Base-by-base conservation (phyloP, 1,140 invertebrate genomes). In the Delia radicum region DNA sequence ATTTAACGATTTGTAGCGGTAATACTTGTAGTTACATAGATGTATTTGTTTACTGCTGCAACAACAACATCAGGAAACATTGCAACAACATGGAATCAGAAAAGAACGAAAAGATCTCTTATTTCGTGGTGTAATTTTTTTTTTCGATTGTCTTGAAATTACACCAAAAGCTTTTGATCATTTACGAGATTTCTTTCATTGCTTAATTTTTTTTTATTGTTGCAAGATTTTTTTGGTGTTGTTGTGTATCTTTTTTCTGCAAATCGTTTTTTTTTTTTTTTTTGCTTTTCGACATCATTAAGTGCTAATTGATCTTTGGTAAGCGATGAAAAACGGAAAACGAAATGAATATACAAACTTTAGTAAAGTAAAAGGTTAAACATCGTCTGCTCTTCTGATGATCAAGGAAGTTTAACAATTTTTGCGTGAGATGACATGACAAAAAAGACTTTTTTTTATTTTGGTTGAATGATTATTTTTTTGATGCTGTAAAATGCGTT, bases 1-100 rank as follows among this genome's bases (percentile, higher is more conserved):
- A 80, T 81, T 83, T 83, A 83, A 83, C 81, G 81, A 83, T 83
- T 83, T 83, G 81, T 80, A 55, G 61, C 74, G 55, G 81, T 65
- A 55, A 65, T 73, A 73, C 79, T 78, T 69, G 65, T 69, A 33
- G 31, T 69, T 28, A 69, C 65, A 69, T 69, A 33, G 65, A 33
- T 69, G 65, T 33, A 69, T 55, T 55, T 55, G 46, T 21, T 55
- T 55, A 18, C 21, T 18, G 46, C 21, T 18, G n/a, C n/a, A n/a
- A n/a, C 15, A 33, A 33, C 33, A 33, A 33, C 55, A 61, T 24
- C 18, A 61, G n/a, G n/a, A n/a, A n/a, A n/a, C n/a, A 8, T 18
- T 55, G 48, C 48, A 18, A 21, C 48, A n/a, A n/a, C n/a, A 24
- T 26, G 4, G 0, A 55, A 15, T 1, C 12, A 61, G 24, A 61